Conservation (phyloP, 2,113 vertebrate species). For the Oceanodroma tethys region DNA sequence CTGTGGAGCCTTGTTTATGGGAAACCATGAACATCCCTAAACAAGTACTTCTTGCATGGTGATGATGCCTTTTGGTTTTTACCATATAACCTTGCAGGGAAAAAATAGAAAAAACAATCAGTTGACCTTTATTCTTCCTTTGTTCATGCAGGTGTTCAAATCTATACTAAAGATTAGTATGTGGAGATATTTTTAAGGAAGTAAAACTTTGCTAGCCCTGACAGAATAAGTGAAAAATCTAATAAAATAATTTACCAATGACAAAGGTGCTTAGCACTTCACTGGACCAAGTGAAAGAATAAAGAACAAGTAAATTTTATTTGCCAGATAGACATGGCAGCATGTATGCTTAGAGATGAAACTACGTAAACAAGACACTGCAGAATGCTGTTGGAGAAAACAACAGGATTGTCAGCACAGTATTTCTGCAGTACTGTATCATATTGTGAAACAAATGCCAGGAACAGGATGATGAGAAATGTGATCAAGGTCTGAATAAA, state of each 20-base stretch:
- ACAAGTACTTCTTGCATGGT: background rate
- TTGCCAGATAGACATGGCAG: background rate
- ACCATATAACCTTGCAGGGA: rapidly evolving
- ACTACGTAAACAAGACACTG: background rate
- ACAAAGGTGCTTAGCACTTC: background rate
- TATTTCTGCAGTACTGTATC: background rate
- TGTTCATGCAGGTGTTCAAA: background rate
- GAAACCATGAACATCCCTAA: background rate
- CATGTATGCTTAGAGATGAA: background rate
- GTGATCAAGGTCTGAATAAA: background rate
- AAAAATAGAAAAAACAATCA: background rate
- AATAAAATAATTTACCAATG: background rate
- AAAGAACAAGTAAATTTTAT: background rate
- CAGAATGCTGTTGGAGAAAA: background rate
- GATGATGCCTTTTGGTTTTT: background rate
- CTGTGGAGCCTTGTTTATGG: background rate
- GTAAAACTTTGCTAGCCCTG: background rate
- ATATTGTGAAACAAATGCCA: background rate
- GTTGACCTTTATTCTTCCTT: background rate
- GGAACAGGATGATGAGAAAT: background rate
- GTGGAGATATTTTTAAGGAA: background rate
- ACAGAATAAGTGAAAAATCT: background rate
- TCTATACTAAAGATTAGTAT: background rate
- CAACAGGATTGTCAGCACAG: background rate
- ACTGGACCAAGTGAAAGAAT: background rate